Evolutionary conservation across 2,888 invertebrate genomes (phyloP), one percentile per base, ranked within the genome.

Genomic region (Serripes groenlandicus): DNA sequence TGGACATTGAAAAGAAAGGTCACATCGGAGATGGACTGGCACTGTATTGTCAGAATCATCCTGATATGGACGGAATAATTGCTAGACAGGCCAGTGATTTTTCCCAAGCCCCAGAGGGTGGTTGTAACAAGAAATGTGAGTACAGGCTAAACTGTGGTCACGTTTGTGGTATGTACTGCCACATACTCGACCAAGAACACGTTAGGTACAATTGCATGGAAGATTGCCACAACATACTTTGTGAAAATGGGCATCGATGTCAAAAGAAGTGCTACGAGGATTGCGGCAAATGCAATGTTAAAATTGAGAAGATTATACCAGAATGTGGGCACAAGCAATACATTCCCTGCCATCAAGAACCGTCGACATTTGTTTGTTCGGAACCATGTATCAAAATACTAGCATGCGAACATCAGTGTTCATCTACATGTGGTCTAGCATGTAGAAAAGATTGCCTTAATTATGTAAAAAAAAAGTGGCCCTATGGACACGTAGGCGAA

Each of bases 231-330:
- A 82, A 79, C 80, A 77, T 32, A 73, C 85, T 81, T 18, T 88
- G 89, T 30, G 35, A 78, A n/a, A 83, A 77, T 28, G 75, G 74
- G 0, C 91, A 91, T 70, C 34, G 56, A 42, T 91, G 91, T 37
- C 60, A 88, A 18, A 95, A 95, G 85, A 74, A 85, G 34, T 97
- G 97, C 86, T 93, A 93, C 86, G 95, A 96, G 89, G 75, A 85
- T 3, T 87, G 91, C 78, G 90, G 89, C 28, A 66, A 88, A 1
- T 94, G 94, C 76, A 30, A 54, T 26, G 70, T 77, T 4, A 49
- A 66, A 28, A 88, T 92, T 1, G 74, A 82, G 7, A 91, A 91
- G 73, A 56, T 30, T 15, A 80, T 93, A 1, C 90, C 92, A 0
- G 75, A 66, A 34, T 94, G 94, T 85, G 89, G 87, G 0, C 94